Conservation (phyloP, 2,797 vertebrate species). For the Fistularia tabacaria region DNA sequence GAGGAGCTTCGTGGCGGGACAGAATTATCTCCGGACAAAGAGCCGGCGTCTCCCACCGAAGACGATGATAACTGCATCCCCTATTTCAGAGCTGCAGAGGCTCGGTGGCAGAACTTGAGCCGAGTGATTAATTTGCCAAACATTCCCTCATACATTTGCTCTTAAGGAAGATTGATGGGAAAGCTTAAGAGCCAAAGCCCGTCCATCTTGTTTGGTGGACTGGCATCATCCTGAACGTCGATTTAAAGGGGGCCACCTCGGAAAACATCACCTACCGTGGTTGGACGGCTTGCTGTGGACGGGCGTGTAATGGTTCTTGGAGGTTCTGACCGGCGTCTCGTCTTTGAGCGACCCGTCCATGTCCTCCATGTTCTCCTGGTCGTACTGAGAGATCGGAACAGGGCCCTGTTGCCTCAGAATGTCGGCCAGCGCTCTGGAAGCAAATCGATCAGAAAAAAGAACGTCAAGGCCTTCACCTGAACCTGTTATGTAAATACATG, state of each 20-base stretch:
- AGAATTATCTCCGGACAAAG: conserved; percentile 53
- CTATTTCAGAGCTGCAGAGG: conserved; percentile 44
- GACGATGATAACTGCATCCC: conserved; percentile 46
- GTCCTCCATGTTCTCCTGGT: conserved; percentile 87
- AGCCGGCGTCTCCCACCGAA: conserved; percentile 22
- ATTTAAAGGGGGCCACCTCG: not conserved
- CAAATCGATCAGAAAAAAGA: conserved; percentile 8
- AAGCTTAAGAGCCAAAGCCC: conserved; percentile 15
- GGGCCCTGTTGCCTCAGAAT: conserved; percentile 95
- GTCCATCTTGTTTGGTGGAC: conserved; percentile 25
- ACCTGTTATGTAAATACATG: no score
- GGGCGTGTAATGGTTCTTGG: conserved; percentile 94
- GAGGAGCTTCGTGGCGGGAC: conserved; percentile 30
- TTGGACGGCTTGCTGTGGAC: conserved; percentile 84
- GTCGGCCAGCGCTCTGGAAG: conserved; percentile 90
- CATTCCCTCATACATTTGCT: conserved; percentile 3
- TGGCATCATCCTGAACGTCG: conserved; percentile 27
- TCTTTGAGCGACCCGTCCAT: conserved; percentile 92
- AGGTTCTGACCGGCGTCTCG: conserved; percentile 85
- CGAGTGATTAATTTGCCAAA: conserved; percentile 18
- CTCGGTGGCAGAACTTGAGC: conserved; percentile 30
- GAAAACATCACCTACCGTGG: conserved; percentile 76
- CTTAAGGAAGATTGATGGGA: conserved; percentile 21
- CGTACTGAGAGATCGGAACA: conserved; percentile 87
- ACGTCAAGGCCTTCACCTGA: no score